Conservation (phyloP, 2,113 vertebrate genomes). For the Cyrtonyx montezumae region DNA sequence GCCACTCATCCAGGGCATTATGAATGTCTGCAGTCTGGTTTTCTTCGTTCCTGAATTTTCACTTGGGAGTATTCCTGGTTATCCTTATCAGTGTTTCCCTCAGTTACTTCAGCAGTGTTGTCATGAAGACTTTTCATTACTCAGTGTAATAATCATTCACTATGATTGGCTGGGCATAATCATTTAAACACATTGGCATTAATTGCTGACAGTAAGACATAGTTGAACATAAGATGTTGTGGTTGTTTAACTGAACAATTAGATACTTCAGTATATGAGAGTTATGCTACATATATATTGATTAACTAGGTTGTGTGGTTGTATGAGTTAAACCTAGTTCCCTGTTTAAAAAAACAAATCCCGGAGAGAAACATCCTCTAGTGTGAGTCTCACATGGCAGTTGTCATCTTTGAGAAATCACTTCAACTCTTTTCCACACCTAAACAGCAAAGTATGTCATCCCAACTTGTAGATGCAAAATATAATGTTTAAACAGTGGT, state of each 20-base stretch:
- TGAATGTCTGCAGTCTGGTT: not conserved
- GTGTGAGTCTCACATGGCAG: not conserved
- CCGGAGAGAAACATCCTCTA: not conserved
- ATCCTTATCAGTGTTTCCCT: not conserved
- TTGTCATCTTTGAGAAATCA: not conserved
- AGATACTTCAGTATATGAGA: fast-evolving
- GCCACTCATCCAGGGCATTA: not conserved
- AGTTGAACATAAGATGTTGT: not conserved
- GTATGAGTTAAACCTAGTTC: not conserved
- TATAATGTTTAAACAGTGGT: not conserved
- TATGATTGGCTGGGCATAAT: not conserved
- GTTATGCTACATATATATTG: not conserved
- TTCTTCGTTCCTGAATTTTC: not conserved
- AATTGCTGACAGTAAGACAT: not conserved
- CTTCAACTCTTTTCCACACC: not conserved
- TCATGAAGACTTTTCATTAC: not conserved
- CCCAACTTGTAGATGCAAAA: not conserved
- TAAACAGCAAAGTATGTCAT: not conserved
- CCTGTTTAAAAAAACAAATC: not conserved
- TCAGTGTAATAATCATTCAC: not conserved
- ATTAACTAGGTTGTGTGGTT: not conserved
- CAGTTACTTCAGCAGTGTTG: not conserved
- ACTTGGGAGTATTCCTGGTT: not conserved
- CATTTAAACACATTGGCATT: not conserved
- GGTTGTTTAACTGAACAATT: not conserved